Evolutionary conservation across 2,797 vertebrate species (phyloP).

Genomic region (Sebastes diploproa): DNA sequence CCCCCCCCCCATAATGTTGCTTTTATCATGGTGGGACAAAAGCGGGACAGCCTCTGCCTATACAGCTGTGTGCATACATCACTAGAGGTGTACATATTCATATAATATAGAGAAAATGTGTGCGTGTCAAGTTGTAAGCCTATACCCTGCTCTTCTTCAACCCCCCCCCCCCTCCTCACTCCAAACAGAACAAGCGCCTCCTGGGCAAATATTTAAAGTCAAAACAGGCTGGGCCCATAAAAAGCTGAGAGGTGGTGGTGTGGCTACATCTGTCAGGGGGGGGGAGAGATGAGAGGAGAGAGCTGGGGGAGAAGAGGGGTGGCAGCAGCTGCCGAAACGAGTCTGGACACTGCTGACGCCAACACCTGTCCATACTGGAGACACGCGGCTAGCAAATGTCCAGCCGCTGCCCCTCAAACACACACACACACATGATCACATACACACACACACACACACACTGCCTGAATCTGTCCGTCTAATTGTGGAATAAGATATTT

Average conservation of each 20-base stretch:
- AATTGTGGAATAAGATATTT: constrained; percentile 18
- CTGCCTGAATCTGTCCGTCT: neutral
- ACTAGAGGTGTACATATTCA: constrained; percentile 13
- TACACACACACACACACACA: constrained; percentile 23
- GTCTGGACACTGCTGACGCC: constrained; percentile 83
- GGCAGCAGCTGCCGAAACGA: constrained; percentile 82
- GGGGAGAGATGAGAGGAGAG: constrained; percentile 51
- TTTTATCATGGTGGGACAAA: constrained; percentile 22
- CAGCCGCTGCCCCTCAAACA: constrained; percentile 59
- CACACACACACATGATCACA: constrained; percentile 18
- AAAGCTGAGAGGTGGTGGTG: constrained; percentile 77
- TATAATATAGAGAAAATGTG: constrained; percentile 16
- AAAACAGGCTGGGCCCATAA: constrained; percentile 84
- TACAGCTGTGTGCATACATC: constrained; percentile 40
- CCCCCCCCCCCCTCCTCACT: neutral
- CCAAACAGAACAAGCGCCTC: constrained; percentile 72
- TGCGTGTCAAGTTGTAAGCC: constrained; percentile 15
- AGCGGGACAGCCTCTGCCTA: constrained; percentile 14
- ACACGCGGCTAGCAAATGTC: constrained; percentile 83
- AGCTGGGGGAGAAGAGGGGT: constrained; percentile 51
- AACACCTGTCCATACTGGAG: constrained; percentile 85
- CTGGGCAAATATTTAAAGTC: constrained; percentile 89
- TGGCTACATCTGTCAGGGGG: constrained; percentile 83
- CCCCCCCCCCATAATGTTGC: neutral
- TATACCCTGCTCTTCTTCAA: constrained; percentile 18